Conservation (phyloP, 35 echinoderm and acorn worm species). For the Ophioderma brevispina region DNA sequence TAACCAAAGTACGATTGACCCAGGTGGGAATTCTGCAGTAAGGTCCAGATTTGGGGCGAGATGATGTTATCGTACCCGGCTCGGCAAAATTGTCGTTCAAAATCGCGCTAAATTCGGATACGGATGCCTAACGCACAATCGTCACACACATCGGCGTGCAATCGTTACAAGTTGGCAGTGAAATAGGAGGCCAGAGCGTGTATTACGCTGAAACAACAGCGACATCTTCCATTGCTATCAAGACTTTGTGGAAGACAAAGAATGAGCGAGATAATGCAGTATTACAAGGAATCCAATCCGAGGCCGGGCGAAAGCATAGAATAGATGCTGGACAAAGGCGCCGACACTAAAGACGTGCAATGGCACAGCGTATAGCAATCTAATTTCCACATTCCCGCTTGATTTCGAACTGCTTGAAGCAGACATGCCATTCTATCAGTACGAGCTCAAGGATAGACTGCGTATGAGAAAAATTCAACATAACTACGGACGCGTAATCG, state of each 20-base stretch:
- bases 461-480: background rate
- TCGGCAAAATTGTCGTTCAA: background rate
- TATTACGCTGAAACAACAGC: background rate
- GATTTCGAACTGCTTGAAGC: background rate
- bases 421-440: background rate
- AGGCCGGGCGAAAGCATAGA: background rate
- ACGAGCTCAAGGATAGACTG: background rate
- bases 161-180: background rate
- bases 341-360: background rate
- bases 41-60: background rate
- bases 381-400: background rate
- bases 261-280: background rate
- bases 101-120: background rate
- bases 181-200: background rate
- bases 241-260: background rate
- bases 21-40: background rate
- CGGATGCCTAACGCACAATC: background rate
- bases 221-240: constrained; percentile 1
- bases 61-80: background rate
- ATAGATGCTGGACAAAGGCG: background rate
- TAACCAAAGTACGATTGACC: background rate
- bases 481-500: background rate
- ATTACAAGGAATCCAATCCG: background rate
- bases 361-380: background rate
- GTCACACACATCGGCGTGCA: background rate